Evolutionary conservation across 2,888 invertebrate species (phyloP), one percentile per base, ranked within the genome.

Genomic region (Cheilosia impressa): DNA sequence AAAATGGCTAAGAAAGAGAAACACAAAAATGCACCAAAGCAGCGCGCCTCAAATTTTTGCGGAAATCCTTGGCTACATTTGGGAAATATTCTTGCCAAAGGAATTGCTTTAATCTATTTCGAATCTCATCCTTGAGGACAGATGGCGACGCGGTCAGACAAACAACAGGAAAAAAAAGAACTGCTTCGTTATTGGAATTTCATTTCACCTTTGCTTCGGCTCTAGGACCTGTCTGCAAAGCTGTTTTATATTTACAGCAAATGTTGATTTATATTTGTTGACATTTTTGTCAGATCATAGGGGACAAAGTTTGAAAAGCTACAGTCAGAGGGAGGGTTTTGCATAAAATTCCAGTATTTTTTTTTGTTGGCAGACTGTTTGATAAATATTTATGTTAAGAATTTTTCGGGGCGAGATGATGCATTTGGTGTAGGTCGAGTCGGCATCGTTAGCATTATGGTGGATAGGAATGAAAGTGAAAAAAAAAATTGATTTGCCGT

Each of bases 1-100:
- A 60, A 77, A 82, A 77, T 31, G 69, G 69, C n/a, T n/a, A 76
- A 71, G 47, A 55, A 17, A 62, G 45, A 52, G 17, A 55, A 45
- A 43, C 7, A 6, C 22, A 65, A 58, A 69, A 73, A 60, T 73
- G 58, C 73, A 73, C 7, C 47, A 53, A 45, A 52, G 41, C 63
- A 62, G 41, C 66, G 62, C 66, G 55, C 55, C 55, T 68, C 43
- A 77, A 77, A 71, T 73, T 68, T 69, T 58, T 72, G 58, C 43
- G 43, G 62, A 63, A 47, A 69, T 73, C 38, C 60, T 63, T 50
- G 62, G 58, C 72, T 50, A 55, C 41, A 60, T 43, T 31, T 27
- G 24, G 27, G 43, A 50, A 57, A 57, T 24, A 63, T 53, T 58
- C 65, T 34, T 38, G 47, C 19, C 34, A 24, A 24, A 66, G 41